Evolutionary conservation across 2,888 invertebrate species (phyloP), one percentile per base, ranked within the genome.

Genomic region (Drosophila villosipedis): DNA sequence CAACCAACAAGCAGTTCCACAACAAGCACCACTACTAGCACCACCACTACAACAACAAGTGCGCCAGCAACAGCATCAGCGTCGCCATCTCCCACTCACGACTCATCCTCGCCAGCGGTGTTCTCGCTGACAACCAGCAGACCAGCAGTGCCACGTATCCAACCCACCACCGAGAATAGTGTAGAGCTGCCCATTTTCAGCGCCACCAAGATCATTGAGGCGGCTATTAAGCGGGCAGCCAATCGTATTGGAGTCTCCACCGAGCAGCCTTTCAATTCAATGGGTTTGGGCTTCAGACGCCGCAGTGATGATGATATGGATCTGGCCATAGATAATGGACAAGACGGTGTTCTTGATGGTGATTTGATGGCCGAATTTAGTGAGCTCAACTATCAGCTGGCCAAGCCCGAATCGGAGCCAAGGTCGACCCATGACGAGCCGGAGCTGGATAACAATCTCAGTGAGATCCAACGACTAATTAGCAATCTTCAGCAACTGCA

Each of bases 381-480:
- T 59, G 92, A 92, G 64, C 69, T 92, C 0, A 92, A 90, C 63
- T 92, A 92, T 61, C 92, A 92, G 79, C 68, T 92, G 64, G 91
- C 92, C 37, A 76, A 84, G 39, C 92, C 92, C 14, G 87, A 81
- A 16, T 25, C 59, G 7, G 14, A 54, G n/a, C 3, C 68, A 55
- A 47, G 7, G 47, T 47, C 25, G 9, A 16, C 16, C 16, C 14
- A 25, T 9, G 25, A 73, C 62, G 39, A 33, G 65, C 60, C 64
- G 10, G 77, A 72, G 1, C 90, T 94, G 33, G 92, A 94, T 50
- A 94, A 94, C 31, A 95, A 95, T 81, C 91, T 94, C 3, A 84
- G 92, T 33, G 94, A 94, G 71, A 78, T 95, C 19, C 93, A 94
- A 61, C 93, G 94, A 66, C 85, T 95, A 2, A 91, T 94, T 31